Evolutionary conservation across 1,140 invertebrate genomes (phyloP).

Genomic region (Formica exsecta): DNA sequence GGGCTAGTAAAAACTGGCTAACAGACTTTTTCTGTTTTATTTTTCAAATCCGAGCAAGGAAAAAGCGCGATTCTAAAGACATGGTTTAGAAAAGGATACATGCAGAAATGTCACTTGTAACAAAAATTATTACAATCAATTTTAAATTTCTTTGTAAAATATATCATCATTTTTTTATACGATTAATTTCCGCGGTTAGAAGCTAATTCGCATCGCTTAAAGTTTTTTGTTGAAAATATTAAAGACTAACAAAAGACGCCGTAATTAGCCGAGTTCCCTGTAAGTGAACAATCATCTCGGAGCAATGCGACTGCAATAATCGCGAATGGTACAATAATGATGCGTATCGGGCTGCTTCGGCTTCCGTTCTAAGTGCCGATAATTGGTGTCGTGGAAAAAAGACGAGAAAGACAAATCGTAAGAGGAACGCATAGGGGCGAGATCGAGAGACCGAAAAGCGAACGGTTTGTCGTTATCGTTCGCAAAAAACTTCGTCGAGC

Average conservation of each 20-base stretch:
- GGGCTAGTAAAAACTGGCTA: neutral
- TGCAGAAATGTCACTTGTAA: neutral
- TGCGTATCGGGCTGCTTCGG: neutral
- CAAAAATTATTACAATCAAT: neutral
- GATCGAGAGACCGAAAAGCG: slow-evolving; percentile 24
- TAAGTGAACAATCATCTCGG: slow-evolving; percentile 22
- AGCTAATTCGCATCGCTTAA: neutral
- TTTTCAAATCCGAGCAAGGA: slow-evolving; percentile 10
- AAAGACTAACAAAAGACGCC: slow-evolving; percentile 7
- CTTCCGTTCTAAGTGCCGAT: slow-evolving; percentile 27
- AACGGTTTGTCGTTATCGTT: slow-evolving; percentile 74
- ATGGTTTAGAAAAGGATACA: neutral
- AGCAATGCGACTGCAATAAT: slow-evolving; percentile 15
- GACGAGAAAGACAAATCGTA: slow-evolving; percentile 35
- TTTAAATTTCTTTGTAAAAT: neutral
- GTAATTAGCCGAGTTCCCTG: slow-evolving; percentile 25
- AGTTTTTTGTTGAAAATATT: slow-evolving; percentile 14
- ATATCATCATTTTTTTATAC: neutral
- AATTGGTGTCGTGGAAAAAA: slow-evolving; percentile 73
- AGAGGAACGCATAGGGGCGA: neutral
- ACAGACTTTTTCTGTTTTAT: slow-evolving; percentile 54
- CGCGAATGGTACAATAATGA: neutral
- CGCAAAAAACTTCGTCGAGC: slow-evolving; percentile 63
- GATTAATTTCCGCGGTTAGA: neutral
- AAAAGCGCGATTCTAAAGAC: neutral